Evolutionary conservation across 1,140 invertebrate genomes (phyloP).

Genomic region (Drosophila subpulchrella): DNA sequence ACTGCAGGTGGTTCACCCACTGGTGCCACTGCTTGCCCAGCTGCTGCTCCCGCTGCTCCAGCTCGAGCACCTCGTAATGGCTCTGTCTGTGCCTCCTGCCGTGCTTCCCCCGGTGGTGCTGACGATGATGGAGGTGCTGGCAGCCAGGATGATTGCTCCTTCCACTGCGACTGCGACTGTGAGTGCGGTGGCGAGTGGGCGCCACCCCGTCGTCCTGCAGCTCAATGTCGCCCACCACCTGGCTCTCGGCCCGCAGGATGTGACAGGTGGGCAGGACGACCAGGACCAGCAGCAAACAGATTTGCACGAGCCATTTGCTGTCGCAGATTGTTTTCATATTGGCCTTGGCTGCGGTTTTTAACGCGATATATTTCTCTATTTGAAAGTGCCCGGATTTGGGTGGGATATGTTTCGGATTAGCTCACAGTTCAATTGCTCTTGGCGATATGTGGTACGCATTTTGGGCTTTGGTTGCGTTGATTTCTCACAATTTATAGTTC

Average conservation of each 20-base stretch:
- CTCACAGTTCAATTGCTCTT: slow-evolving; percentile 35
- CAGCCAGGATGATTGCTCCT: slow-evolving; percentile 3
- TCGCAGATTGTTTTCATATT: slow-evolving; percentile 61
- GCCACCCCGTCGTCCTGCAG: neutral
- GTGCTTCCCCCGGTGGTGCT: slow-evolving; percentile 37
- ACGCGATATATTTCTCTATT: slow-evolving; percentile 25
- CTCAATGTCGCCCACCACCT: slow-evolving; percentile 71
- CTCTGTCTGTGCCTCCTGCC: slow-evolving; percentile 28
- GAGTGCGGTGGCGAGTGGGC: slow-evolving; percentile 16
- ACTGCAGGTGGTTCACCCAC: slow-evolving; percentile 35
- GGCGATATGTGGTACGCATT: slow-evolving; percentile 40
- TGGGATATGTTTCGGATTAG: slow-evolving; percentile 16
- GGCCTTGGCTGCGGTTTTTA: slow-evolving; percentile 37
- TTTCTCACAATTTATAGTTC: slow-evolving; percentile 23
- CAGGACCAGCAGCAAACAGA: slow-evolving; percentile 47
- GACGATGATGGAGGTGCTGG: slow-evolving; percentile 47
- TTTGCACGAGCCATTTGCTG: slow-evolving; percentile 39
- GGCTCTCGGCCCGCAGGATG: slow-evolving; percentile 46
- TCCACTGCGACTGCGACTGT: slow-evolving; percentile 8
- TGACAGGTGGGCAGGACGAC: slow-evolving; percentile 22
- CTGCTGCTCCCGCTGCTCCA: slow-evolving; percentile 61
- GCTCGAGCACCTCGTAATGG: slow-evolving; percentile 58
- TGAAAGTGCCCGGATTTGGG: slow-evolving; percentile 10
- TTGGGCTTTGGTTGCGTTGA: slow-evolving; percentile 8
- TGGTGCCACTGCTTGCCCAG: slow-evolving; percentile 60